A percentile compares a stretch with the other conserved stretches of the same genome.
Evolutionary conservation across 2,113 vertebrate species (phyloP).

Genomic region (Micronycteris hirsuta): DNA sequence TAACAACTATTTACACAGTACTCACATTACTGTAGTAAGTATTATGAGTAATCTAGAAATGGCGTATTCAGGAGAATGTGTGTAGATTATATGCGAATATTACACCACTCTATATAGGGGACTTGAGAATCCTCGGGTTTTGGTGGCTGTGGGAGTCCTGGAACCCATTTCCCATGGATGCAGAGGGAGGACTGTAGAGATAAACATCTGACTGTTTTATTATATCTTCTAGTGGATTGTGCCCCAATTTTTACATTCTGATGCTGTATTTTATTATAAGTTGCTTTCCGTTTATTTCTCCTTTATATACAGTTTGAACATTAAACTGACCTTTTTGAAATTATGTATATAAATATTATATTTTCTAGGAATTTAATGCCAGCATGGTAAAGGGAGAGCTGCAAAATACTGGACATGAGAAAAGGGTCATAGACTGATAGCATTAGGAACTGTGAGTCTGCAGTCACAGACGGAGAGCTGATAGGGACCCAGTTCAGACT

Average conservation of each 20-base stretch:
- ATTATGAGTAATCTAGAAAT: neutral
- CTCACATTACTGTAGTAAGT: neutral
- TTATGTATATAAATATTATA: neutral
- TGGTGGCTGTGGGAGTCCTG: neutral
- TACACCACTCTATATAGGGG: neutral
- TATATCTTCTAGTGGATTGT: neutral
- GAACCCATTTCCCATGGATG: neutral
- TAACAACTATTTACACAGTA: neutral
- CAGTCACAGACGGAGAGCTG: neutral
- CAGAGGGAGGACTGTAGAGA: neutral
- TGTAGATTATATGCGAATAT: neutral
- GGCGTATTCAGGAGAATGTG: neutral
- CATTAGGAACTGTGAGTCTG: neutral
- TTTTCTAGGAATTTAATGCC: conserved; percentile 1
- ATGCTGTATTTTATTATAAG: neutral
- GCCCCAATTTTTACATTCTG: neutral
- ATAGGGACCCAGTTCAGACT: neutral
- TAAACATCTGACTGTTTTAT: neutral
- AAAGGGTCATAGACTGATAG: neutral
- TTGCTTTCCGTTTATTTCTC: conserved; percentile 14
- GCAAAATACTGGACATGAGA: neutral
- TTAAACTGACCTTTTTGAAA: neutral
- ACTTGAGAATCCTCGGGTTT: neutral
- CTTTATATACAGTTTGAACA: neutral
- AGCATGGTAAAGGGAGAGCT: neutral